A percentile compares a stretch with the other conserved stretches of the same genome.
Evolutionary conservation across 1,140 invertebrate species (phyloP).

Genomic region (Lepidotrigona ventralis): DNA sequence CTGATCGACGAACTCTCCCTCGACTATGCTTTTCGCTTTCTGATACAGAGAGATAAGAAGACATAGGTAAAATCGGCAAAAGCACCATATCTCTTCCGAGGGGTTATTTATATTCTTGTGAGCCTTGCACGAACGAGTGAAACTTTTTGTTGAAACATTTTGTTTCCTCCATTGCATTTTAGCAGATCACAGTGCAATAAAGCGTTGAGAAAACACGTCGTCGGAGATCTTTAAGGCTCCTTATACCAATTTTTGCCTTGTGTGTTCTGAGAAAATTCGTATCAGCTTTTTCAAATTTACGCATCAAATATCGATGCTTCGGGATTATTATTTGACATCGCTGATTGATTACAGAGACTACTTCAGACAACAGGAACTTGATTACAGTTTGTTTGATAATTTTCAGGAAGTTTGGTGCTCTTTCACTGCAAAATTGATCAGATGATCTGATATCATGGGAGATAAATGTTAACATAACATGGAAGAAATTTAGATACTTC

Average conservation of each 20-base stretch:
- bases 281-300: background rate
- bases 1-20: background rate
- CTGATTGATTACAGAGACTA: background rate
- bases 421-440: background rate
- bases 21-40: background rate
- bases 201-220: too few relatives aligned
- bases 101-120: constrained; percentile 69
- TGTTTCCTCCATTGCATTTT: constrained; percentile 63
- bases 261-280: constrained; percentile 40
- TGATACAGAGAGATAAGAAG: constrained; percentile 26
- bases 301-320: background rate
- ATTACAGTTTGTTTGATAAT: too few relatives aligned
- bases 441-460: background rate
- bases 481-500: too few relatives aligned
- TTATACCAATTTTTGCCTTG: too few relatives aligned
- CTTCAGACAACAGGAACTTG: background rate
- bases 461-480: background rate
- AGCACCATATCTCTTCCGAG: constrained; percentile 51
- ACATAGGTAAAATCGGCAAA: constrained; percentile 23
- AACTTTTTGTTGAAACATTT: constrained; percentile 67
- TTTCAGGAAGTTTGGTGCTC: background rate
- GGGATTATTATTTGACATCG: background rate
- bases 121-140: too few relatives aligned
- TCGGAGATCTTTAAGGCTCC: too few relatives aligned
- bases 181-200: too few relatives aligned